Evolutionary conservation across 2,797 vertebrate genomes (phyloP), one percentile per base, ranked within the genome.

Genomic region (Gila robusta): DNA sequence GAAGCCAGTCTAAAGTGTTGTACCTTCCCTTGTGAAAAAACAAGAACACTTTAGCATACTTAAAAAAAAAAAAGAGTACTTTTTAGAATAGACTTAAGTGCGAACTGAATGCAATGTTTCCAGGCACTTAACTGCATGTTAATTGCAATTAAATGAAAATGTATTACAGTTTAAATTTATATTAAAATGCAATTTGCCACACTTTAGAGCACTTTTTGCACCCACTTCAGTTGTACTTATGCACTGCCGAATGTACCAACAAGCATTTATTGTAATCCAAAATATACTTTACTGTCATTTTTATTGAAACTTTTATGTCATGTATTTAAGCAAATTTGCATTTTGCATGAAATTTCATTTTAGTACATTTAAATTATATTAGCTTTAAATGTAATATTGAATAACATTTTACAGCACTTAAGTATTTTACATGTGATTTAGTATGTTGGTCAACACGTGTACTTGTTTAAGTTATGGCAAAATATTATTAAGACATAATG

Each of bases 1-100:
- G 8, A 56, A 72, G 32, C 44, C 56, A 79, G 72, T 86, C 82
- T 80, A 5, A 37, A 78, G 35, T 62, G 56, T 62, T 62, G 23
- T 11, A 37, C 32, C 19, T 77, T 76, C 1, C 19, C 19, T 23
- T 35, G 17, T 35, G 28, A n/a, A 52, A 21, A 76, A 64, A 32
- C 26, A 66, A 52, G 26, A 21, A 47, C 16, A 28, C 7, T 49
- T 47, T 19, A 52, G 4, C 8, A 10, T 52, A 52, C 6, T n/a
- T 12, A n/a, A n/a, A n/a, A n/a, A n/a, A 4, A 54, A 56, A 28
- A n/a, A 21, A 37, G 11, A 56, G 47, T n/a, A 4, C 1, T 52
- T 32, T 28, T 73, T 14, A 47, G 41, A 3, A 26, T 26, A 1
- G 14, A 73, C 4, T 52, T 32, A 54, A 77, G 21, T 56, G 52